Evolutionary conservation across 2,113 vertebrate species (phyloP).

Genomic region (Panthera tigris): DNA sequence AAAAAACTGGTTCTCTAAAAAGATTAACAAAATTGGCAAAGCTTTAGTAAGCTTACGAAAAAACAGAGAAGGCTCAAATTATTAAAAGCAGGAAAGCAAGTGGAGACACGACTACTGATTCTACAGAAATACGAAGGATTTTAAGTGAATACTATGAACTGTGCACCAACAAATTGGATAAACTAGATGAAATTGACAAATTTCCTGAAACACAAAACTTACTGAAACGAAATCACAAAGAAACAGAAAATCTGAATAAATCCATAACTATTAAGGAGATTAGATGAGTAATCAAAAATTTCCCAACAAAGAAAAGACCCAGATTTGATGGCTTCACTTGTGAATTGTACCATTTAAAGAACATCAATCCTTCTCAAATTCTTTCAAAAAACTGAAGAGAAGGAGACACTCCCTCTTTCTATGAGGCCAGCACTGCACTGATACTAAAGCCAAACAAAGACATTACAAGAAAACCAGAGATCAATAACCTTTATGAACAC

Average conservation of each 20-base stretch:
- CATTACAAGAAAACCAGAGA: background rate
- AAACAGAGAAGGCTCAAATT: background rate
- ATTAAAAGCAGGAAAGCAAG: background rate
- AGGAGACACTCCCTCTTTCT: background rate
- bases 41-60: background rate
- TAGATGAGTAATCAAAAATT: background rate
- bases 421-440: background rate
- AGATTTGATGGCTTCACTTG: background rate
- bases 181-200: background rate
- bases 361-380: background rate
- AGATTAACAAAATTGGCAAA: background rate
- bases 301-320: background rate
- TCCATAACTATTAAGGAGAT: background rate
- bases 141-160: background rate
- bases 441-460: background rate
- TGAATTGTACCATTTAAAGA: background rate
- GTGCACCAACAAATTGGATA: background rate
- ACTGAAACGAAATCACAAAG: background rate
- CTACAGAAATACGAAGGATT: background rate
- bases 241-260: background rate
- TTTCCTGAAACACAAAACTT: conserved; percentile 17
- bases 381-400: background rate
- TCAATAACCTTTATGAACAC: background rate
- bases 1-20: conserved; percentile 13
- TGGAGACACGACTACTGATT: background rate